Base-by-base conservation (phyloP, 2,888 invertebrate genomes). In the Pyrrhia umbra region DNA sequence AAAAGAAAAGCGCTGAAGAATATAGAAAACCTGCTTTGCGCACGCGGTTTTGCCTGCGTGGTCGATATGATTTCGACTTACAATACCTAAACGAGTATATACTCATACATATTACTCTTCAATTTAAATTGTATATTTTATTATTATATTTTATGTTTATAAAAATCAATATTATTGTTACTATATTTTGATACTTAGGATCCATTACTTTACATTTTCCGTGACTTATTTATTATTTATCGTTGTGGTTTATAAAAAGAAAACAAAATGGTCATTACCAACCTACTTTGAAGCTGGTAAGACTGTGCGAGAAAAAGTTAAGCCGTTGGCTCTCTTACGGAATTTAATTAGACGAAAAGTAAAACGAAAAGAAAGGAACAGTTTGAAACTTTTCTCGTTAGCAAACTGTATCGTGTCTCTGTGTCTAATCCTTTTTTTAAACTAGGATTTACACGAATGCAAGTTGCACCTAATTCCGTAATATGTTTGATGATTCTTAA, bases 341-440 rank as follows among this genome's bases (percentile, higher is more conserved):
- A 65, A 58, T 75, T 75, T 65, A 70, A 73, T 61, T 70, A 75
- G 18, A 21, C 1, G 20, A 57, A 54, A 49, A 62, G 52, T 50
- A 18, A 27, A 75, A 55, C 8, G 46, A 45, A 47, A 54, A 42
- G 23, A 18, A 56, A 8, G 23, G 13, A 21, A 5, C 2, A 20
- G 45, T 57, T 46, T 39, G 1, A 0, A 62, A 74, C 40, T 70
- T 73, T 65, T 55, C 60, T 75, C 34, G 70, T 75, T 75, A 68
- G 42, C 40, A 49, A 54, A 50, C 52, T 57, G 37, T 68, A 45
- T 37, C 37, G 37, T 42, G 54, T 46, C 52, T 20, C 13, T 13
- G 30, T 16, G 39, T 15, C 3, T 43, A 54, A 45, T 54, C 18
- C 37, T 40, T 52, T 16, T 61, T 62, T 52, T n/a, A 20, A 21